Percentiles rank a stretch among this genome's conserved stretches.
Evolutionary conservation across 2,797 vertebrate genomes (phyloP).

Genomic region (Molossus alvarezi): DNA sequence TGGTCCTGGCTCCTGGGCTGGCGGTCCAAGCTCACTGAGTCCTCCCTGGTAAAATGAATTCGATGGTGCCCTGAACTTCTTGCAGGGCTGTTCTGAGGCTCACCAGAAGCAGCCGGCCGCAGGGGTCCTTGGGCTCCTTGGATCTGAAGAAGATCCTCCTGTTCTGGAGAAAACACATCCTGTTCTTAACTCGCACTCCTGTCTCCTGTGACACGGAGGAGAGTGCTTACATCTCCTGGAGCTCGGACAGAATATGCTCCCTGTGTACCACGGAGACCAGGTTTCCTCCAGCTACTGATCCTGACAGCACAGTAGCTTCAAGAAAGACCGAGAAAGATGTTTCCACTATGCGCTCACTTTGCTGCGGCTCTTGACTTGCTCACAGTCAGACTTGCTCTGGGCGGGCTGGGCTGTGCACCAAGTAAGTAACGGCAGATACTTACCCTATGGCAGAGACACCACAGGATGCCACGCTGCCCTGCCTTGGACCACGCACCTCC

Average conservation of each 20-base stretch:
- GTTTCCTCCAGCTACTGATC: neutral
- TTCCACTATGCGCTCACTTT: neutral
- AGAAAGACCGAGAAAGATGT: neutral
- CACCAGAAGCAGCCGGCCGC: neutral
- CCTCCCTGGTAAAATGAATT: no score
- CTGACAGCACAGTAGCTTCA: neutral
- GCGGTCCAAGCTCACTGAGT: no score
- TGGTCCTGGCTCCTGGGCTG: neutral
- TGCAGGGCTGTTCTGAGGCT: neutral
- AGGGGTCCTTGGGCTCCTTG: neutral
- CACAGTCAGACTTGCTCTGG: neutral
- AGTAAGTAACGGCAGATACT: neutral
- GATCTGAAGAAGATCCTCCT: neutral
- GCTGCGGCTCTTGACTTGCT: neutral
- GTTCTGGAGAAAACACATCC: neutral
- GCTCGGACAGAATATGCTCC: no score
- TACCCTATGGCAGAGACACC: neutral
- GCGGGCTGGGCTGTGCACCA: neutral
- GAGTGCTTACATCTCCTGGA: neutral
- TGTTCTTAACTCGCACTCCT: neutral
- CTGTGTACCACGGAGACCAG: neutral
- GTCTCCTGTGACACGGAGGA: accelerated
- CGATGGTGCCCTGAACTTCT: no score
- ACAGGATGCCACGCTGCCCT: neutral
- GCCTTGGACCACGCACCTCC: neutral